Base-by-base conservation (phyloP, 1,140 invertebrate species). In the Holcopasites calliopsidis region DNA sequence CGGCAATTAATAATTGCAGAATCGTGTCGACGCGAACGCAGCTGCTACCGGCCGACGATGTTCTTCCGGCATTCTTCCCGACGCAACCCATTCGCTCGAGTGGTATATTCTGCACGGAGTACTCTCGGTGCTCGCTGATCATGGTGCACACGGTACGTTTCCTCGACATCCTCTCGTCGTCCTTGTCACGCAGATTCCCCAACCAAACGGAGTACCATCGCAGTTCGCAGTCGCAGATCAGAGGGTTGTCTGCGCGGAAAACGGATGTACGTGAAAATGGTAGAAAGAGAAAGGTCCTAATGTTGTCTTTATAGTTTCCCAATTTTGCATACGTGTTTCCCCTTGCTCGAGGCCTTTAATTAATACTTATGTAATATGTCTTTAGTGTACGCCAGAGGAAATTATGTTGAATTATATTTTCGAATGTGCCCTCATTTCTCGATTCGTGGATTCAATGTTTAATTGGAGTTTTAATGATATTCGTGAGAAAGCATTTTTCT, bases 161-260 rank as follows among this genome's bases (percentile, higher is more conserved):
- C 91, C 96, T 96, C 80, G 96, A 95, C 93, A 96, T 96, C 93
- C 95, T 95, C 85, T 97, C 96, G 87, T 96, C 96, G 80, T 97
- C 96, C 68, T 95, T 94, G 86, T 96, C 94, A 57, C 94, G 93
- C 3, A 96, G 92, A 73, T 94, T 94, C 58, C 94, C 93, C 79
- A 97, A 88, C 95, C 97, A 97, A 44, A 94, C 94, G 49, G 95
- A 93, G 88, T 97, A 96, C 97, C 97, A 98, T 55, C 94, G 93
- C 54, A 98, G 91, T 77, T 97, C 95, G 87, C 97, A 98, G 79
- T 96, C 95, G 87, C 97, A 98, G 49, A 95, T 92, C 77, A 98
- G 89, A 1, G 96, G 97, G 90, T 98, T 98, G 92, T 97, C 97
- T 98, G 88, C 6, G 31, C 4, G 44, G 16, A 28, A 44, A 76